Evolutionary conservation across 2,888 invertebrate genomes (phyloP).

Genomic region (Ophion obscuratus): DNA sequence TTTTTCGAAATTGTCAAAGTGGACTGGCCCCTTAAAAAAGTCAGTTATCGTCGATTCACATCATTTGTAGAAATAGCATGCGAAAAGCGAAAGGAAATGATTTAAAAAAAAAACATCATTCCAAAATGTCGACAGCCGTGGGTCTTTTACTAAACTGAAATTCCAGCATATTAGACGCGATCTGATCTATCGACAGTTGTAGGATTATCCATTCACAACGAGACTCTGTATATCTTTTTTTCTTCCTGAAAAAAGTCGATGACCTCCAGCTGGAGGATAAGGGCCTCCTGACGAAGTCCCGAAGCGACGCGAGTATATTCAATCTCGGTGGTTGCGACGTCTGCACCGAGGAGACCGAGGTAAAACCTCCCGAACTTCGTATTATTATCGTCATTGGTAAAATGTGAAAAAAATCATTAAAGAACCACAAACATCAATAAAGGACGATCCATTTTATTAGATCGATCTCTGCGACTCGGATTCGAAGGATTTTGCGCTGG

Average conservation of each 20-base stretch:
- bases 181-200: too few species aligned
- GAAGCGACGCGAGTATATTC: constrained; percentile 70
- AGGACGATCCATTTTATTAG: not conserved
- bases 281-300: constrained; percentile 67
- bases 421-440: not conserved
- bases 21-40: too few species aligned
- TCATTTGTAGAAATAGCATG: too few species aligned
- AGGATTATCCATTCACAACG: too few species aligned
- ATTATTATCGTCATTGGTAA: not conserved
- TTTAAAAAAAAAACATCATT: too few species aligned
- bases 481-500: constrained; percentile 72
- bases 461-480: constrained; percentile 62
- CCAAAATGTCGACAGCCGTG: too few species aligned
- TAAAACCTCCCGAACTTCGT: constrained; percentile 15
- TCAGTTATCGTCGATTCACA: too few species aligned
- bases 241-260: constrained; percentile 68
- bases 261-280: constrained; percentile 71
- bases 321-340: constrained; percentile 68
- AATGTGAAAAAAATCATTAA: not conserved
- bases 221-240: not conserved
- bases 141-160: too few species aligned
- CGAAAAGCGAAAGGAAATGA: too few species aligned
- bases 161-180: too few species aligned
- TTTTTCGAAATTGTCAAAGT: too few species aligned
- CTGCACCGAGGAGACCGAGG: constrained; percentile 67